A percentile compares a stretch with the other conserved stretches of the same genome.
These are phyloP conservation scores for Drosophila rhopaloa DNA, from an alignment of 1,140 invertebrate genomes.

Conservation along the genomic window DNA sequence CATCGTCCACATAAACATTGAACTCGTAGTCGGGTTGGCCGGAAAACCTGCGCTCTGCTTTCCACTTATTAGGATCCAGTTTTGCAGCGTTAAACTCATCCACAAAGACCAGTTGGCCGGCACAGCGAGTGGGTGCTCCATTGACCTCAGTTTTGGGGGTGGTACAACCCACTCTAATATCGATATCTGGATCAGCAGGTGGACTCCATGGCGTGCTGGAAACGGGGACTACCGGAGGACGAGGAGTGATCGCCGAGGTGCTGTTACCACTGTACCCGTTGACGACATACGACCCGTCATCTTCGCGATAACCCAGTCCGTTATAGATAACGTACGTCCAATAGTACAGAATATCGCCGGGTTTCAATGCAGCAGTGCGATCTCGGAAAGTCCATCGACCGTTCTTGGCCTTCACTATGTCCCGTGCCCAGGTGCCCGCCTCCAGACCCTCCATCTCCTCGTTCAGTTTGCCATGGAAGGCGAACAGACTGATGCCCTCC, in stretches of 20 bases:
- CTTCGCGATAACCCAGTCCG: constrained; percentile 87
- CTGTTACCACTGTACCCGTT: constrained; percentile 70
- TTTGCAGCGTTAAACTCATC: constrained; percentile 85
- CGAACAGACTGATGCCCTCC: constrained; percentile 89
- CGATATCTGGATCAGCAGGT: constrained; percentile 11
- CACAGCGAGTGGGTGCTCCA: constrained; percentile 84
- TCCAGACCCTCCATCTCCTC: constrained; percentile 90
- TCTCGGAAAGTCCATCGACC: constrained; percentile 90
- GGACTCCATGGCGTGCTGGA: constrained; percentile 24
- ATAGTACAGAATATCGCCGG: constrained; percentile 89
- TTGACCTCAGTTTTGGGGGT: constrained; percentile 54
- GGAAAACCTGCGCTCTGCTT: constrained; percentile 81
- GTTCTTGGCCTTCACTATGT: constrained; percentile 88
- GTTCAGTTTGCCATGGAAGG: constrained; percentile 91
- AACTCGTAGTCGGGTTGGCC: constrained; percentile 87
- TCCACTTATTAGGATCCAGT: constrained; percentile 79
- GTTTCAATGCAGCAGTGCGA: constrained; percentile 86
- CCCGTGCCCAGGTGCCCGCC: constrained; percentile 88
- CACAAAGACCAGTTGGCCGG: constrained; percentile 86
- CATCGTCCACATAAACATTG: constrained; percentile 87
- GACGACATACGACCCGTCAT: constrained; percentile 87
- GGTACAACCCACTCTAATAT: constrained; percentile 41
- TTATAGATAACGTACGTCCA: constrained; percentile 90
- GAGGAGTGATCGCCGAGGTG: not conserved
- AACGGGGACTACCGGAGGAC: not conserved